Conservation (phyloP, 2,113 vertebrate species). For the Odocoileus hemionus region DNA sequence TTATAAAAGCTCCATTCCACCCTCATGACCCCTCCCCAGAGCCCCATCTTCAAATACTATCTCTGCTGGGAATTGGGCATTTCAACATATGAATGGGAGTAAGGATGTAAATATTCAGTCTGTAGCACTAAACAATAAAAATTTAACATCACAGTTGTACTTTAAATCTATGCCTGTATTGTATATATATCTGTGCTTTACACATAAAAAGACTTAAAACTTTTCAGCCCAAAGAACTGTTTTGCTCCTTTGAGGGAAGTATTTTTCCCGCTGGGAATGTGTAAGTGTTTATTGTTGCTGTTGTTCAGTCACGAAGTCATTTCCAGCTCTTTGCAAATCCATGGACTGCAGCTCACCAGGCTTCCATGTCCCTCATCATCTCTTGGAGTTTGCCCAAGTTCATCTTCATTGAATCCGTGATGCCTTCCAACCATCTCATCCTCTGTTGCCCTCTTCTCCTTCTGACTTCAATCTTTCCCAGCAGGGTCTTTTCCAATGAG, state of each 20-base stretch:
- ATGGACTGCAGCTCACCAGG: not conserved
- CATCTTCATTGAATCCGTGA: not conserved
- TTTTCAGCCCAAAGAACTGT: not conserved
- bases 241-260: not conserved
- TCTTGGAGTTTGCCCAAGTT: not conserved
- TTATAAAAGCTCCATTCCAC: not conserved
- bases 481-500: not conserved
- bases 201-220: not conserved
- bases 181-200: not conserved
- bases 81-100: not conserved
- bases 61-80: rapidly evolving
- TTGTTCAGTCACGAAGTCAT: not conserved
- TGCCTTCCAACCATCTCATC: not conserved
- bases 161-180: not conserved
- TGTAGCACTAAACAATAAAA: not conserved
- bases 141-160: not conserved
- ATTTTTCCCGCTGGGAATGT: not conserved
- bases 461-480: not conserved
- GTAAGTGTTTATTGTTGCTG: not conserved
- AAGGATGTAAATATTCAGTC: not conserved
- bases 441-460: not conserved
- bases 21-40: not conserved
- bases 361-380: not conserved
- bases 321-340: not conserved
- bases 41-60: not conserved